Evolutionary conservation across 2,797 vertebrate species (phyloP), one percentile per base, ranked within the genome.

Genomic region (Vultur gryphus): DNA sequence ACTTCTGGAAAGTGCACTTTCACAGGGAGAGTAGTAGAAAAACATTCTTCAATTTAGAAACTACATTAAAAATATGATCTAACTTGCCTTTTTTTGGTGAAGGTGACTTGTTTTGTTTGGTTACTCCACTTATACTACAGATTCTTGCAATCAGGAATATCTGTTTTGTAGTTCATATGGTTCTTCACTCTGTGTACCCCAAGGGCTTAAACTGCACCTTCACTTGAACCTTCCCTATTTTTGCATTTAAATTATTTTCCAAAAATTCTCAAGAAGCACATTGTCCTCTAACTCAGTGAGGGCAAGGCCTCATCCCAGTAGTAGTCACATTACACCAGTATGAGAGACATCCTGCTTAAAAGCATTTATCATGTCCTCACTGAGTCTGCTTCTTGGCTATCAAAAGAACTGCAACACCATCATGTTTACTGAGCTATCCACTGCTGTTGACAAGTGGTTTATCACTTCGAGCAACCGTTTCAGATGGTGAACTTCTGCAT

Each of bases 391-490:
- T 18, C 71, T 44, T 39, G 44, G 59, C 65, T 76, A 9, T 11
- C 33, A 24, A 8, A 61, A 77, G 64, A 28, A 12, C 64, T 13
- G 1, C 37, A 10, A 8, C 3, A 2, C 33, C 33, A 17, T 13
- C 28, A 1, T 10, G 8, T 25, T 35, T 20, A 6, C 39, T 25
- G 54, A 61, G 59, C 59, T 16, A 26, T 6, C 39, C 11, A 2
- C 35, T 19, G 46, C 46, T n/a, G 35, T 3, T 41, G 10, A 19
- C 29, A 33, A 35, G 33, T 5, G 37, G 26, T 46, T 80, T 43
- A 25, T 21, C 0, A 7, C 69, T 67, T 55, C 0, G 0, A 51
- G 48, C 26, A 51, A 7, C 55, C 4, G 1, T 52, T 64, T 67
- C 23, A 23, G 44, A 54, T 16, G 20, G 21, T 51, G 8, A 80